Evolutionary conservation across 2,797 vertebrate genomes (phyloP).

Genomic region (Lindbergichthys nudifrons): DNA sequence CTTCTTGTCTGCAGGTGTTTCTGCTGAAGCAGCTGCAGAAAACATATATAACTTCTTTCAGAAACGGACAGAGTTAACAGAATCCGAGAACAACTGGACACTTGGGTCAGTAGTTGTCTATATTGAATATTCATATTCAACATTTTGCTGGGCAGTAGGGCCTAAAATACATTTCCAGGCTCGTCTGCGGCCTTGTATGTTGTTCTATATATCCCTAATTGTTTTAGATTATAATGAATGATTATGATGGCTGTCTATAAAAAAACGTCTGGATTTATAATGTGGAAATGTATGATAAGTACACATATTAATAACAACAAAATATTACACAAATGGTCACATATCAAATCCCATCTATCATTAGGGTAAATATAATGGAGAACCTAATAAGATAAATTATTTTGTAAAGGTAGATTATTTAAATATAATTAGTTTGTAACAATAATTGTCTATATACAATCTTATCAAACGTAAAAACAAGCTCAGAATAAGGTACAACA

Average conservation of each 20-base stretch:
- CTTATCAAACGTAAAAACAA: background rate
- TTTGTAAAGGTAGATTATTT: background rate
- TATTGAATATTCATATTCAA: background rate
- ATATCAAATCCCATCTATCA: background rate
- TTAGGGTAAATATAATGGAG: background rate
- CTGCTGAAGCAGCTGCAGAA: background rate
- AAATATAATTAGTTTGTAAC: background rate
- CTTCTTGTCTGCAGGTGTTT: background rate
- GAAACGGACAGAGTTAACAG: background rate
- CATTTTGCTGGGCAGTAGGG: background rate
- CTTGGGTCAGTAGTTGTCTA: background rate
- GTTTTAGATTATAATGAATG: background rate
- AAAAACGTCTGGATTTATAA: background rate
- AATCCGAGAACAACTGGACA: background rate
- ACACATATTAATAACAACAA: background rate
- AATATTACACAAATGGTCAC: background rate
- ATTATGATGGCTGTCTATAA: too few relatives aligned
- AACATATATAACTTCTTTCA: background rate
- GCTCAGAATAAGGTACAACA: too few relatives aligned
- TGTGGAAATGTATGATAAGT: background rate
- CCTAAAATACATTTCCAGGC: background rate
- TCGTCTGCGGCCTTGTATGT: background rate
- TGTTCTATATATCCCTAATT: background rate
- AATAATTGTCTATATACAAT: background rate
- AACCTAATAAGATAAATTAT: background rate